Conservation (phyloP, 2,113 vertebrate genomes). For the Carassius carassius region DNA sequence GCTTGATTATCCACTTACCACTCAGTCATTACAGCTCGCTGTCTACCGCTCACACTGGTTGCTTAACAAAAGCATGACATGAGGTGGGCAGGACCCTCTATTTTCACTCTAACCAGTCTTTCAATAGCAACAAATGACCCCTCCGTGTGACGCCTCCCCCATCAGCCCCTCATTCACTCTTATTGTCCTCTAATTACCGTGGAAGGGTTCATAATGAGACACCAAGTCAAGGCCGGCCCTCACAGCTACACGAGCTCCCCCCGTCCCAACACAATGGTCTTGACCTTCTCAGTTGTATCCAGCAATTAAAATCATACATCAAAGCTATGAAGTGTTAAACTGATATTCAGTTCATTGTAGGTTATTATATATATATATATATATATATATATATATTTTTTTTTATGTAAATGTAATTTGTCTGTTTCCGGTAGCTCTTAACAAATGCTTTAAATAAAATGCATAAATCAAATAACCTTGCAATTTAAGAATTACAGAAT, state of each 20-base stretch:
- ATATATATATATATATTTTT: too few species aligned
- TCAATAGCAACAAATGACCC: constrained; percentile 79
- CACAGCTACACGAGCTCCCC: constrained; percentile 6
- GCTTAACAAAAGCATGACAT: constrained; percentile 86
- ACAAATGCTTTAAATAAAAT: background rate
- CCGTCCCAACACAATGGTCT: background rate
- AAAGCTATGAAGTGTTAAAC: background rate
- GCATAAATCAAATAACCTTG: background rate
- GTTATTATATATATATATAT: too few species aligned
- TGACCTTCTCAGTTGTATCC: background rate
- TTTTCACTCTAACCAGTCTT: constrained; percentile 69
- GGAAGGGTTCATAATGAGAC: constrained; percentile 87
- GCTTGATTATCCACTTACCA: constrained; percentile 52
- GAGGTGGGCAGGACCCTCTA: constrained; percentile 79
- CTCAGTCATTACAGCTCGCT: constrained; percentile 41
- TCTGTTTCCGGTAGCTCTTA: background rate
- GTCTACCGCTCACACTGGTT: constrained; percentile 74
- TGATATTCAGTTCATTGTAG: background rate
- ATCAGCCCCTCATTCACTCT: constrained; percentile 85
- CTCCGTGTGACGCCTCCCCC: constrained; percentile 82
- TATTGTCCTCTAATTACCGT: constrained; percentile 92
- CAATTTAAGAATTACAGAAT: background rate
- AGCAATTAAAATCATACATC: background rate
- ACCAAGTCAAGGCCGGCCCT: constrained; percentile 30
- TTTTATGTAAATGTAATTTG: too few species aligned